Evolutionary conservation across 2,888 invertebrate species (phyloP).

Genomic region (Entomobrya multifasciata): DNA sequence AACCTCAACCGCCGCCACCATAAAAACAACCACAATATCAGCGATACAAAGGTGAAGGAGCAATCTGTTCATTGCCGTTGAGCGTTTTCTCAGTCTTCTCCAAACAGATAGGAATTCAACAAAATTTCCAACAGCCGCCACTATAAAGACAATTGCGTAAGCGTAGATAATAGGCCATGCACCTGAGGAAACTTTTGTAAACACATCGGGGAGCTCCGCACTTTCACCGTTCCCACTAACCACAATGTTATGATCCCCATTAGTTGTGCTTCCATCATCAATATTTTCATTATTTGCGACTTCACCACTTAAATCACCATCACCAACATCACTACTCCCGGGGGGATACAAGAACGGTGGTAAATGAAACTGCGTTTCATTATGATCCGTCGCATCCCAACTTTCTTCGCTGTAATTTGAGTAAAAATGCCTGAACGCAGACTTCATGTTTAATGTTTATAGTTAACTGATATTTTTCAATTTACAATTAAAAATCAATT

Average conservation of each 20-base stretch:
- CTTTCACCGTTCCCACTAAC: not conserved
- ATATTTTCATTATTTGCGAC: not conserved
- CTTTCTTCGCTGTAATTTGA: constrained; percentile 27
- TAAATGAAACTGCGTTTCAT: not conserved
- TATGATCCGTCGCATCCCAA: constrained; percentile 7
- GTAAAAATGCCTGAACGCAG: not conserved
- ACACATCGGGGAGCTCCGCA: constrained; percentile 52
- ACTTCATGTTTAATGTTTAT: constrained; percentile 15
- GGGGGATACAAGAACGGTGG: not conserved
- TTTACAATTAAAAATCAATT: no score
- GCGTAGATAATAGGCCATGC: constrained; percentile 72
- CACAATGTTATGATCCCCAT: not conserved
- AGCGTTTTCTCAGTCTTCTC: constrained; percentile 66
- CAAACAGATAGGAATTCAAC: constrained; percentile 71
- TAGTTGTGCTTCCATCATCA: not conserved
- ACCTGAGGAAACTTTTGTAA: constrained; percentile 65
- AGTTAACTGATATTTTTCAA: not conserved
- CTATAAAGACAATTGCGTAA: constrained; percentile 71
- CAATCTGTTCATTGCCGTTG: constrained; percentile 75
- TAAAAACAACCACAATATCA: constrained; percentile 72
- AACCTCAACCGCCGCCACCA: constrained; percentile 73
- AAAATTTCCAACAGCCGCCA: constrained; percentile 76
- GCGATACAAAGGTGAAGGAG: constrained; percentile 76
- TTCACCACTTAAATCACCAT: not conserved
- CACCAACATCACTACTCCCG: not conserved